phyloP scores from a whole-genome alignment of 2,113 vertebrate genomes.

The Nyctereutes procyonoides region DNA sequence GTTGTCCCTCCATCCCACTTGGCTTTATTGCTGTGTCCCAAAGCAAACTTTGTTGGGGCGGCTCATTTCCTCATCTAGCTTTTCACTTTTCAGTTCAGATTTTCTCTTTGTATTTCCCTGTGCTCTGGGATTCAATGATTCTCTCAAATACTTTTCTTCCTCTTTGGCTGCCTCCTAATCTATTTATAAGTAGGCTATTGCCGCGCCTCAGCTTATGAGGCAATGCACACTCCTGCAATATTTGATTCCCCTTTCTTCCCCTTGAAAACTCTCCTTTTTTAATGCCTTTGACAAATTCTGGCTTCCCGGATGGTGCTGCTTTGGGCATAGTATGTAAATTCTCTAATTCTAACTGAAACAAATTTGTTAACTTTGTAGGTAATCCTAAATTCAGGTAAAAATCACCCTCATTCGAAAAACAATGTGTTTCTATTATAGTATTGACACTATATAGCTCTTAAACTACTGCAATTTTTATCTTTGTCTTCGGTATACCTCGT shows the following conservation, averaged over 20 bases:
- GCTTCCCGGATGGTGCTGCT: neutral
- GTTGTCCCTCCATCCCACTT: neutral
- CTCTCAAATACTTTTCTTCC: neutral
- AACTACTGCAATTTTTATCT: neutral
- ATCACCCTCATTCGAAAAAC: neutral
- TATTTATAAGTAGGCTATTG: neutral
- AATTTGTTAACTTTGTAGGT: neutral
- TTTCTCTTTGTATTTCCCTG: neutral
- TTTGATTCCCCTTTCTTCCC: neutral
- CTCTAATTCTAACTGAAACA: neutral
- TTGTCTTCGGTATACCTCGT: neutral
- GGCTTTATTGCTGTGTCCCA: neutral
- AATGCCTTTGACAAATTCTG: neutral
- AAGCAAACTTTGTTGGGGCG: neutral
- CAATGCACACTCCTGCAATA: neutral
- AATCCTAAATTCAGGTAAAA: constrained; percentile 19
- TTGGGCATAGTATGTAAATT: neutral
- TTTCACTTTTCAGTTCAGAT: neutral
- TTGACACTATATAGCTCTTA: neutral
- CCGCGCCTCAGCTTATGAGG: neutral
- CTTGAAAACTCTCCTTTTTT: neutral
- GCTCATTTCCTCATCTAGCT: neutral
- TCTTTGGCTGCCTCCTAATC: neutral
- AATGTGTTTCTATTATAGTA: neutral
- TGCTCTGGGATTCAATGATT: neutral